phyloP scores from a whole-genome alignment of 2,797 vertebrate species.

The Takifugu ocellatus region DNA sequence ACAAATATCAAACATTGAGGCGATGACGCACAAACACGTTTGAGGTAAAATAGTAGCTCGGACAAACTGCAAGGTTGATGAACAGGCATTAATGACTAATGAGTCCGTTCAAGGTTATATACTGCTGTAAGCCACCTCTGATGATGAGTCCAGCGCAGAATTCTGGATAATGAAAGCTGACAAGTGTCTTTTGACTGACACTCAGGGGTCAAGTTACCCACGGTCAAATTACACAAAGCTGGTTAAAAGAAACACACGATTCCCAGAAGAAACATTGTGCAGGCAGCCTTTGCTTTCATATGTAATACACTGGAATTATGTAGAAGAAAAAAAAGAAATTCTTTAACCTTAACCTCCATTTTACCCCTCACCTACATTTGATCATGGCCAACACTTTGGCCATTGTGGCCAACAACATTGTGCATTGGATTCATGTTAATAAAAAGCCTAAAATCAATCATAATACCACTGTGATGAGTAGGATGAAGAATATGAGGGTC shows the following conservation, averaged over 20 bases:
- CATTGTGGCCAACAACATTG: too few relatives aligned
- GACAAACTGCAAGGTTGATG: constrained; percentile 58
- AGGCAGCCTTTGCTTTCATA: neutral
- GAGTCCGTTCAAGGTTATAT: constrained; percentile 69
- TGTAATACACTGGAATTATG: constrained; percentile 5
- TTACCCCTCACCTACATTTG: too few relatives aligned
- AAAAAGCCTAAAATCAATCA: too few relatives aligned
- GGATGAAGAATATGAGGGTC: too few relatives aligned
- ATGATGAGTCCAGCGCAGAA: constrained; percentile 46
- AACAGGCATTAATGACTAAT: constrained; percentile 70
- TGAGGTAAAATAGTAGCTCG: constrained; percentile 30
- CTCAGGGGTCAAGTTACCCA: constrained; percentile 61
- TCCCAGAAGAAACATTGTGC: neutral
- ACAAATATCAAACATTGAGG: neutral
- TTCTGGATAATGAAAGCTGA: constrained; percentile 70
- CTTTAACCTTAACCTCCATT: too few relatives aligned
- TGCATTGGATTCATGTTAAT: too few relatives aligned
- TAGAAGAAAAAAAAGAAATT: neutral
- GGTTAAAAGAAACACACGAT: constrained; percentile 26
- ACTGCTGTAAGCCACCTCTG: constrained; percentile 65
- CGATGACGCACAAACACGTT: constrained; percentile 5
- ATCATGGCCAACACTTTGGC: too few relatives aligned
- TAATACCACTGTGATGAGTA: too few relatives aligned
- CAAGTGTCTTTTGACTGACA: constrained; percentile 73
- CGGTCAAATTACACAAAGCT: constrained; percentile 56